These are phyloP conservation scores for Arrhopalites spinosus DNA, from an alignment of 2,888 invertebrate species.

Conservation along the genomic window DNA sequence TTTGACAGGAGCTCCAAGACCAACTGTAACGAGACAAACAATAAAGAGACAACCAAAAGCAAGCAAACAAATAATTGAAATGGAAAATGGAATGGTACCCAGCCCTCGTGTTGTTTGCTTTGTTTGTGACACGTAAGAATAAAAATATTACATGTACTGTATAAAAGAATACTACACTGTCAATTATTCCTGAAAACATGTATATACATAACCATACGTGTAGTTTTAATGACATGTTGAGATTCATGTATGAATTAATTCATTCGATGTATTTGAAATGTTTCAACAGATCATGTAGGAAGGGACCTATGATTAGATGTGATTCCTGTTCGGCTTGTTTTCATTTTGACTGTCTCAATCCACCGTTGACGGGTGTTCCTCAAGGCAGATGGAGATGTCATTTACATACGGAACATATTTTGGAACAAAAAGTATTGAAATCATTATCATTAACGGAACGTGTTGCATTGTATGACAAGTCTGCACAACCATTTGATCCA, in stretches of 20 bases:
- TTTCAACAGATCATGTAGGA: slow-evolving; percentile 74
- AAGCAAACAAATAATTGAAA: slow-evolving; percentile 58
- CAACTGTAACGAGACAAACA: slow-evolving; percentile 25
- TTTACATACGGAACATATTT: slow-evolving; percentile 88
- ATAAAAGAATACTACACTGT: too few species aligned
- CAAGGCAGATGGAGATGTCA: slow-evolving; percentile 97
- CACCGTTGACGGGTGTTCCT: slow-evolving; percentile 86
- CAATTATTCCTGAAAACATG: too few species aligned
- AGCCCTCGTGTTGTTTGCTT: slow-evolving; percentile 83
- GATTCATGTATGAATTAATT: too few species aligned
- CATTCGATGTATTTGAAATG: background rate
- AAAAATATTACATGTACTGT: too few species aligned
- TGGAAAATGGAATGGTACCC: slow-evolving; percentile 74
- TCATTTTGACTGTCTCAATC: slow-evolving; percentile 93
- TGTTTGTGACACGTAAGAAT: slow-evolving; percentile 69
- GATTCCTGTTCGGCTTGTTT: slow-evolving; percentile 90
- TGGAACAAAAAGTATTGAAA: slow-evolving; percentile 79
- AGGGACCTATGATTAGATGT: slow-evolving; percentile 84
- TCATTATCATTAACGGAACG: slow-evolving; percentile 85
- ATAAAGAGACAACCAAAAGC: slow-evolving; percentile 21
- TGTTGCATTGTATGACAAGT: slow-evolving; percentile 84
- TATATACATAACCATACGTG: too few species aligned
- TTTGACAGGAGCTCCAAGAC: slow-evolving; percentile 35
- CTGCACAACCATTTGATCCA: slow-evolving; percentile 79
- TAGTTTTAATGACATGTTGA: too few species aligned